Conservation (phyloP, 2,113 vertebrate genomes). For the Melanocharis versteri region DNA sequence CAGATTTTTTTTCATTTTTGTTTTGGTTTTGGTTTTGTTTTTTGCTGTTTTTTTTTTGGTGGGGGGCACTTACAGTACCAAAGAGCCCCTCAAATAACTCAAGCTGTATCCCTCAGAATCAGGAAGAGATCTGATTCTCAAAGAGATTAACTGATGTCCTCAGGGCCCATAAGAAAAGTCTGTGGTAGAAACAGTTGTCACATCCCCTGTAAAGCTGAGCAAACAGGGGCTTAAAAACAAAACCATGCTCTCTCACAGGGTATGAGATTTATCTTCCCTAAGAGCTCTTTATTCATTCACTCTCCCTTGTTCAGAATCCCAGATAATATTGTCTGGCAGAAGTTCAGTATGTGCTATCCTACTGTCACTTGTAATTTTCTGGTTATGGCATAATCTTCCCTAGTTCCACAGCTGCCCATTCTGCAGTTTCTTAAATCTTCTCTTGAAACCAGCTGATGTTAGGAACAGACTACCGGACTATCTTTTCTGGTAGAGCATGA, state of each 20-base stretch:
- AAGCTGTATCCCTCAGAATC: not conserved
- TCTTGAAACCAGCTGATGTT: not conserved
- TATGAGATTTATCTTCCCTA: constrained; percentile 11
- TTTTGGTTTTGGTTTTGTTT: not conserved
- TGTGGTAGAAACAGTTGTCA: not conserved
- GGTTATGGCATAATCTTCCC: constrained; percentile 19
- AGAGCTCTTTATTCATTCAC: constrained; percentile 17
- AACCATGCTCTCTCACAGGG: not conserved
- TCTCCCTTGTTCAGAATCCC: not conserved
- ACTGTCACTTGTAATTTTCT: constrained; percentile 48
- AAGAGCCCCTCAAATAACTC: not conserved
- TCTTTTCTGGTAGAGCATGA: not conserved
- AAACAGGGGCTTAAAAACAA: constrained; percentile 9
- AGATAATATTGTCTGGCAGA: constrained; percentile 45
- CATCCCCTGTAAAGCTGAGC: not conserved
- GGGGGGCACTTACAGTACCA: not conserved
- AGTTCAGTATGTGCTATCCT: constrained; percentile 22
- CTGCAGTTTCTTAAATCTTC: not conserved
- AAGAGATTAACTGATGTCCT: not conserved
- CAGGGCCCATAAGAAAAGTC: not conserved
- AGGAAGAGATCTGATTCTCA: not conserved
- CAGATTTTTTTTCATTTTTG: not conserved
- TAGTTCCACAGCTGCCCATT: not conserved
- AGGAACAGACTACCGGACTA: not conserved
- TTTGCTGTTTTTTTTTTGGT: too few species aligned